Evolutionary conservation across 2,888 invertebrate species (phyloP), one percentile per base, ranked within the genome.

Genomic region (Stenotaenia linearis): DNA sequence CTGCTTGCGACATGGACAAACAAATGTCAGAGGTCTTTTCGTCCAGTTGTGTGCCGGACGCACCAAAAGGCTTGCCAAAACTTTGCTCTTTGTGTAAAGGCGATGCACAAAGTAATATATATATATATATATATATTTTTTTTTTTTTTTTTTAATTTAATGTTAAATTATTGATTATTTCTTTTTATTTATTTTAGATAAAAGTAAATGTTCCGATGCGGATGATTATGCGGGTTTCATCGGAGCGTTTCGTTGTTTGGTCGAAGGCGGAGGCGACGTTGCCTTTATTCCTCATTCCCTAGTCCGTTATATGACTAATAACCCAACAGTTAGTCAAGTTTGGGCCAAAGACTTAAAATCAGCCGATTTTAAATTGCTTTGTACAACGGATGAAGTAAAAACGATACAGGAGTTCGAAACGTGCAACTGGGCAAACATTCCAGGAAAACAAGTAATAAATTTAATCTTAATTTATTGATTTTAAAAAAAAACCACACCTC

Each of bases 171-270:
- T 28, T 75, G 1, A 9, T 75, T 37, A 30, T 32, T 75, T 21
- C 9, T 12, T 50, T 40, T 1, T 3, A 23, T 40, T 18, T 21
- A 12, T 37, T 77, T 77, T 37, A 79, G 75, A 40, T n/a, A 79
- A 40, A 40, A 61, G 18, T 30, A 78, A 89, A 83, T 95, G 95
- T 84, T 90, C 93, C 85, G 93, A 93, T 82, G 93, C 94, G 0
- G 96, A 96, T 85, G 90, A 90, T 78, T 94, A 89, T 86, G 93
- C 94, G 23, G 95, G 95, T 0, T 95, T 95, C 85, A 92, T 93
- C 81, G 96, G 96, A 0, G 94, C 95, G 0, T 88, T 96, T 69
- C 88, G 91, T 30, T 96, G 96, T 85, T 87, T 96, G 81, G 91
- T 92, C 0, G 91, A 92, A 83, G 92, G 93, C 82, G 91, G 91